phyloP scores from a whole-genome alignment of 2,888 invertebrate genomes.

The Cremastinae sp. region DNA sequence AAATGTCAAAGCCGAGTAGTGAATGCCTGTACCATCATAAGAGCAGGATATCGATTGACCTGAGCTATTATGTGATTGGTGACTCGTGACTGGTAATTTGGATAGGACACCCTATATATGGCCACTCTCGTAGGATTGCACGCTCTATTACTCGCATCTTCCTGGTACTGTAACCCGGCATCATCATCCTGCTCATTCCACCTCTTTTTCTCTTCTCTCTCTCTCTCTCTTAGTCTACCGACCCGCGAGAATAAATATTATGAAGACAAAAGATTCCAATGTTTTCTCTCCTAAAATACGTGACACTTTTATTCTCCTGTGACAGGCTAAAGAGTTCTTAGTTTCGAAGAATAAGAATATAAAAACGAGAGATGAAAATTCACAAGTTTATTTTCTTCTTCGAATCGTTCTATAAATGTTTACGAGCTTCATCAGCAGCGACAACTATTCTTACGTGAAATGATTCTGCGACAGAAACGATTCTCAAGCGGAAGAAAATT shows the following conservation, averaged over 20 bases:
- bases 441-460: no score
- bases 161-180: conserved; percentile 51
- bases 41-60: no score
- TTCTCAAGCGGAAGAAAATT: no score
- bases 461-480: no score
- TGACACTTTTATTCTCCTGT: neutral
- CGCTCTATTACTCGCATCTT: conserved; percentile 72
- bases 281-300: conserved; percentile 13
- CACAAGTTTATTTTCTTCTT: conserved; percentile 4
- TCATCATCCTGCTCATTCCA: conserved; percentile 28
- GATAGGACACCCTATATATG: neutral
- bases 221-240: conserved; percentile 4
- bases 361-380: no score
- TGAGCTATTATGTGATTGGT: no score
- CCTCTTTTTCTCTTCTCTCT: conserved; percentile 16
- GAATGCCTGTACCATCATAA: no score
- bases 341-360: no score
- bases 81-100: no score
- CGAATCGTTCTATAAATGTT: no score
- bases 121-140: conserved; percentile 52
- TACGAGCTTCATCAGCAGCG: no score
- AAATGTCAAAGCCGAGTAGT: no score
- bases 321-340: neutral
- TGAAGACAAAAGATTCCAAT: conserved; percentile 76
- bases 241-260: conserved; percentile 74